phyloP scores from a whole-genome alignment of 2,888 invertebrate species.

The Zygaena filipendulae region DNA sequence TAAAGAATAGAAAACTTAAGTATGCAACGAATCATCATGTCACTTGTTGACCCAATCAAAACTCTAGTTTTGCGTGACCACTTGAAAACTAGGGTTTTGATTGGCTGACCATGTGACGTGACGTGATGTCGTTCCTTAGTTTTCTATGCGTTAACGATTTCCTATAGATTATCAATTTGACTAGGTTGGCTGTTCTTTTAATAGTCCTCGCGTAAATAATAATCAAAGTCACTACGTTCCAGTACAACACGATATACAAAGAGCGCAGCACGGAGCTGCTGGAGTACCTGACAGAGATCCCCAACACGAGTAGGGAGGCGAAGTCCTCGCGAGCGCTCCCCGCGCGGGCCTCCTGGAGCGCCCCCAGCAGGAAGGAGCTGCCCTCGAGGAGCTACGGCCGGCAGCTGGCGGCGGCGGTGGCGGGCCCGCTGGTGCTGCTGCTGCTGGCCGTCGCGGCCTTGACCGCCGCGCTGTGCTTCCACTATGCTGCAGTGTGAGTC shows the following conservation, averaged over 20 bases:
- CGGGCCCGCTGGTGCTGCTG: constrained; percentile 76
- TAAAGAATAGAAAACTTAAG: too few relatives aligned
- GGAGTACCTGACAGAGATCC: constrained; percentile 40
- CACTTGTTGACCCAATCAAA: too few relatives aligned
- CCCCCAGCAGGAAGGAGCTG: constrained; percentile 67
- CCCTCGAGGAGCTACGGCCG: constrained; percentile 76
- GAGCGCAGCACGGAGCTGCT: constrained; percentile 36
- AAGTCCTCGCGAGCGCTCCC: constrained; percentile 20
- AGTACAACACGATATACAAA: constrained; percentile 55
- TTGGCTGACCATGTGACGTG: too few relatives aligned
- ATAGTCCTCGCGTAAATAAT: too few relatives aligned
- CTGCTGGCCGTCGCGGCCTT: constrained; percentile 73
- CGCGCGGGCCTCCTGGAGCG: constrained; percentile 65
- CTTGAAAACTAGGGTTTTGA: too few relatives aligned
- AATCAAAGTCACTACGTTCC: too few relatives aligned
- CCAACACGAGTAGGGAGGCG: constrained; percentile 24
- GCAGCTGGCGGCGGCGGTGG: constrained; percentile 76
- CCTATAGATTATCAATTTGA: too few relatives aligned
- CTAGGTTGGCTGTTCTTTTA: too few relatives aligned
- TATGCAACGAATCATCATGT: too few relatives aligned
- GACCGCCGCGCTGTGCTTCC: constrained; percentile 79
- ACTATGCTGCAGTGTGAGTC: constrained; percentile 82
- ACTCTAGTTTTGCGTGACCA: too few relatives aligned
- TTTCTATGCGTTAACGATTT: too few relatives aligned
- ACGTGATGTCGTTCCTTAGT: too few relatives aligned